Evolutionary conservation across 2,888 invertebrate species (phyloP).

Genomic region (Patella ulyssiponensis): DNA sequence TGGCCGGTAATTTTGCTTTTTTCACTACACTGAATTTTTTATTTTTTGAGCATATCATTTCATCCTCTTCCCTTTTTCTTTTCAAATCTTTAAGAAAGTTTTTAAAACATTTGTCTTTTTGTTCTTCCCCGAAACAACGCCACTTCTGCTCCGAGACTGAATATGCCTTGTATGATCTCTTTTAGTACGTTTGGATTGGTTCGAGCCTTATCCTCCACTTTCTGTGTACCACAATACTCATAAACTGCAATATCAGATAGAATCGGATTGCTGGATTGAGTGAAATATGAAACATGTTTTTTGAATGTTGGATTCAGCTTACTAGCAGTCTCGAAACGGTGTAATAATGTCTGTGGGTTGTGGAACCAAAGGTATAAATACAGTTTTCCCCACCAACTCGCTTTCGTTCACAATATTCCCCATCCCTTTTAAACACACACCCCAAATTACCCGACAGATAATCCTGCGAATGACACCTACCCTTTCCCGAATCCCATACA

Average conservation of each 20-base stretch:
- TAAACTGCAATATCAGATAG: background rate
- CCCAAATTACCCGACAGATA: constrained; percentile 1
- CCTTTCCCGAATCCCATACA: background rate
- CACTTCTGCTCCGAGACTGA: too few species aligned
- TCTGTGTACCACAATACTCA: background rate
- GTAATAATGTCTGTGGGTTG: background rate
- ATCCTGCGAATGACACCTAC: background rate
- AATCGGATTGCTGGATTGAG: background rate
- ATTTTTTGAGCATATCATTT: too few species aligned
- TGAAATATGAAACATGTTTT: background rate
- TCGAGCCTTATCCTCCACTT: background rate
- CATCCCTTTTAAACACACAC: background rate
- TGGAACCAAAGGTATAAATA: background rate
- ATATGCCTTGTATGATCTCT: background rate
- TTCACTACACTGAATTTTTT: too few species aligned
- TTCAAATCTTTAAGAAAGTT: too few species aligned
- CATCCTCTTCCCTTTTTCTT: too few species aligned
- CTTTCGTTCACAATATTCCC: background rate
- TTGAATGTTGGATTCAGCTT: background rate
- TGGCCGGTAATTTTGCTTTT: too few species aligned
- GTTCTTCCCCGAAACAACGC: too few species aligned
- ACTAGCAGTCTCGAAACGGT: background rate
- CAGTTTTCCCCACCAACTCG: background rate
- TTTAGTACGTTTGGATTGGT: background rate
- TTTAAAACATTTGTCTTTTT: too few species aligned